Conservation (phyloP, 2,113 vertebrate genomes). For the Hippoglossus stenolepis region DNA sequence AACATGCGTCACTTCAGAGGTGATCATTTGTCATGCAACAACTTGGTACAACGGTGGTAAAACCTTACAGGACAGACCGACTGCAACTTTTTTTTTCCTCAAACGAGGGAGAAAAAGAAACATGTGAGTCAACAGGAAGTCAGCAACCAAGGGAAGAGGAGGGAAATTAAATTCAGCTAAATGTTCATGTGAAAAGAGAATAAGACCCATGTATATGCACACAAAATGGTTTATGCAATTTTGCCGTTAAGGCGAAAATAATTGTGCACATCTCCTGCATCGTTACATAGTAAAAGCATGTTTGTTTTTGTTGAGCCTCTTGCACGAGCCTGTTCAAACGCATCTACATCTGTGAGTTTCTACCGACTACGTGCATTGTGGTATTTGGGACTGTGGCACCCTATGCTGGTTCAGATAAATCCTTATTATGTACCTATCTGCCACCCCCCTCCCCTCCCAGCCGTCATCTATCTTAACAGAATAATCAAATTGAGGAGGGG, state of each 20-base stretch:
- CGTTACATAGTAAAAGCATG: slow-evolving; percentile 65
- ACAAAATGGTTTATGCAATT: slow-evolving; percentile 53
- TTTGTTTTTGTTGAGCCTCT: slow-evolving; percentile 55
- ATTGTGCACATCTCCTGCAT: slow-evolving; percentile 64
- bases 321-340: slow-evolving; percentile 49
- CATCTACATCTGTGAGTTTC: slow-evolving; percentile 42
- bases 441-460: slow-evolving; percentile 44
- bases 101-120: not conserved
- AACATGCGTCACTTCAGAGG: slow-evolving; percentile 68
- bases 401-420: slow-evolving; percentile 72
- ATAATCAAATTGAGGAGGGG: slow-evolving; percentile 40
- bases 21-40: slow-evolving; percentile 70
- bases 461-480: slow-evolving; percentile 44
- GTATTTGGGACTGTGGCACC: slow-evolving; percentile 65
- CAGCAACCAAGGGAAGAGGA: slow-evolving; percentile 54
- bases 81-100: slow-evolving; percentile 36
- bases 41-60: slow-evolving; percentile 54
- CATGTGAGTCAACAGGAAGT: slow-evolving; percentile 35
- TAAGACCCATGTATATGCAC: slow-evolving; percentile 55
- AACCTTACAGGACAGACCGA: slow-evolving; percentile 48
- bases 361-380: slow-evolving; percentile 53
- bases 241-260: slow-evolving; percentile 51
- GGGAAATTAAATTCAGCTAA: slow-evolving; percentile 58
- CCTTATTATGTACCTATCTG: slow-evolving; percentile 58
- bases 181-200: slow-evolving; percentile 39